A percentile compares a stretch with the other conserved stretches of the same genome.
These are phyloP conservation scores for Nasonia vitripennis DNA, from an alignment of 1,140 invertebrate species.

Conservation along the genomic window DNA sequence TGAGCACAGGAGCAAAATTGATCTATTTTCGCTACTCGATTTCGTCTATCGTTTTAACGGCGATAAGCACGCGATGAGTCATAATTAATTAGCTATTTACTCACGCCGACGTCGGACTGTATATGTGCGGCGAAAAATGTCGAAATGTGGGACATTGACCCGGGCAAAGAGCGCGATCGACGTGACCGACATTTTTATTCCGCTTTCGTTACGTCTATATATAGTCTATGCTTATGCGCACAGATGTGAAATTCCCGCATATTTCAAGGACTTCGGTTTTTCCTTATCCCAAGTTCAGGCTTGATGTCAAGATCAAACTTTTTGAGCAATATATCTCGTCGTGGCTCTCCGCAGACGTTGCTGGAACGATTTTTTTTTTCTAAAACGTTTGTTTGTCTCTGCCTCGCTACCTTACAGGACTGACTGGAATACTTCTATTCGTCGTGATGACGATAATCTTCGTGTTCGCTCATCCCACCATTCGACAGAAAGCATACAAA, in stretches of 20 bases:
- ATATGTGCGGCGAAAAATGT: constrained; percentile 1
- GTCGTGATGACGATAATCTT: constrained; percentile 97
- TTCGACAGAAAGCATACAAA: constrained; percentile 95
- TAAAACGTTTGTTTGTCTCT: constrained; percentile 6
- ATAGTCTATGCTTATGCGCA: too few species aligned
- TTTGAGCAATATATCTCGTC: neutral
- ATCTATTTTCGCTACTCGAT: neutral
- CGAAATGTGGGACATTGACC: constrained; percentile 29
- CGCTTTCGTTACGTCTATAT: neutral
- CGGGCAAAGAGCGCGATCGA: constrained; percentile 3
- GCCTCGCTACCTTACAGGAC: constrained; percentile 78
- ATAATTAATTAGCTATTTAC: neutral
- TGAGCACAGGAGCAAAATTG: neutral
- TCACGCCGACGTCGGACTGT: neutral
- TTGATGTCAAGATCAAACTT: neutral
- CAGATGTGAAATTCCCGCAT: neutral
- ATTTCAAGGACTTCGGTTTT: neutral
- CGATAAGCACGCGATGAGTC: neutral
- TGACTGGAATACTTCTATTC: constrained; percentile 96
- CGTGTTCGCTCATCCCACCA: constrained; percentile 96
- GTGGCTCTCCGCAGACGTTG: neutral
- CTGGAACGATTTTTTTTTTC: constrained; percentile 13
- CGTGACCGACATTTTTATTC: constrained; percentile 38
- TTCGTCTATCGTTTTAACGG: neutral
- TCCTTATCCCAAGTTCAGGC: neutral